Evolutionary conservation across 2,888 invertebrate genomes (phyloP).

Genomic region (Dorcus parallelipipedus): DNA sequence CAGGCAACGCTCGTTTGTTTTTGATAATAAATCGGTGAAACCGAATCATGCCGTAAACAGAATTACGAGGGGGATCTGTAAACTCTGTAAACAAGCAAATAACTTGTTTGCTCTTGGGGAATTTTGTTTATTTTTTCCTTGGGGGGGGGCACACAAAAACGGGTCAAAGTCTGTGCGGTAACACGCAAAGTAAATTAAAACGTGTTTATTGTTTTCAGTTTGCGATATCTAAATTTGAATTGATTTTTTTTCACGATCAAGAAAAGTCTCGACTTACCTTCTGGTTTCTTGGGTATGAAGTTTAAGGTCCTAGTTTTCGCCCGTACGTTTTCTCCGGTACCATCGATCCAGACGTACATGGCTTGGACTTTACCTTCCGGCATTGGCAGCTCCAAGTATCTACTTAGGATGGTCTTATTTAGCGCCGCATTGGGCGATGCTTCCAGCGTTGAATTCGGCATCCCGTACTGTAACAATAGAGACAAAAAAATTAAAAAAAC

Average conservation of each 20-base stretch:
- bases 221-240: too few relatives aligned
- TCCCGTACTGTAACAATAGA: conserved; percentile 24
- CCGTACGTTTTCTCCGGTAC: conserved; percentile 80
- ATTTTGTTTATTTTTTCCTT: too few relatives aligned
- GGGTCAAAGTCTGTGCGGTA: too few relatives aligned
- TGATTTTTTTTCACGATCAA: neutral
- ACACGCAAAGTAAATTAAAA: too few relatives aligned
- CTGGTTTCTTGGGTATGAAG: conserved; percentile 72
- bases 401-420: conserved; percentile 69
- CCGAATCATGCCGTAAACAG: too few relatives aligned
- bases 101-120: too few relatives aligned
- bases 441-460: conserved; percentile 55
- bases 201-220: too few relatives aligned
- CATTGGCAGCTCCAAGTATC: conserved; percentile 74
- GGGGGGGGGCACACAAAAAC: too few relatives aligned
- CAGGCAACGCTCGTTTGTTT: too few relatives aligned
- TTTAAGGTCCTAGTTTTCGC: conserved; percentile 86
- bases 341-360: conserved; percentile 94
- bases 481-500: neutral
- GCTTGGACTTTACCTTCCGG: conserved; percentile 77
- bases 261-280: conserved; percentile 55
- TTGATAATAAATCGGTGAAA: too few relatives aligned
- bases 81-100: too few relatives aligned
- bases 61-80: too few relatives aligned
- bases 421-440: conserved; percentile 81